A percentile compares a stretch with the other conserved stretches of the same genome.
These are phyloP conservation scores for Abrostola tripartita DNA, from an alignment of 2,888 invertebrate genomes.

Conservation along the genomic window DNA sequence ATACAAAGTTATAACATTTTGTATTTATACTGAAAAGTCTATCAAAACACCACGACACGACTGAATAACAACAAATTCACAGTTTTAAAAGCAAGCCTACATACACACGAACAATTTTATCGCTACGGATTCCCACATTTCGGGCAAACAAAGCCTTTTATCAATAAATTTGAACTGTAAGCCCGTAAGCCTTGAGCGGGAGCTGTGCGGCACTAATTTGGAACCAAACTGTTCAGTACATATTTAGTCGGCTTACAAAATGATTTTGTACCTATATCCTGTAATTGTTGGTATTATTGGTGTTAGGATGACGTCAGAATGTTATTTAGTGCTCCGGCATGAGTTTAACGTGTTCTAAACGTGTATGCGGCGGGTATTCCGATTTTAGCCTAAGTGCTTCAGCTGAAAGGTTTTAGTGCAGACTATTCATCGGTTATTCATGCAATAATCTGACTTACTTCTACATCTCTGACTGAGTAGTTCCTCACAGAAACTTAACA, in stretches of 20 bases:
- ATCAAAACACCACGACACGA: background rate
- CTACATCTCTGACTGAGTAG: too few species aligned
- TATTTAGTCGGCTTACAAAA: slow-evolving; percentile 50
- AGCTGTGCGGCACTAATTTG: slow-evolving; percentile 62
- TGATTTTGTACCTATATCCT: slow-evolving; percentile 45
- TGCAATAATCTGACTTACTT: too few species aligned
- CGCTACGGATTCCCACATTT: slow-evolving; percentile 57
- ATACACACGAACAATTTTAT: slow-evolving; percentile 51
- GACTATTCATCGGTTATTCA: too few species aligned
- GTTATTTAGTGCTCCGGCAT: background rate
- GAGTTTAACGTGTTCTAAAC: background rate
- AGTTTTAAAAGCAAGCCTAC: slow-evolving; percentile 26
- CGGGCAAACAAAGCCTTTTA: slow-evolving; percentile 62
- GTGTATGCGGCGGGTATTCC: too few species aligned
- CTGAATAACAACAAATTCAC: slow-evolving; percentile 6
- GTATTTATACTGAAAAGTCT: background rate
- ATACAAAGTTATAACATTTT: too few species aligned
- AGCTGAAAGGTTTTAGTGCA: too few species aligned
- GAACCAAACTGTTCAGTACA: slow-evolving; percentile 51
- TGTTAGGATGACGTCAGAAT: slow-evolving; percentile 7
- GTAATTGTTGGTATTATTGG: slow-evolving; percentile 10
- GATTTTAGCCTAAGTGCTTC: too few species aligned
- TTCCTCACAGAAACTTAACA: too few species aligned
- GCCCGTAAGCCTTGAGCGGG: slow-evolving; percentile 56
- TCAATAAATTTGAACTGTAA: slow-evolving; percentile 68